Conservation (phyloP, 2,797 vertebrate species). For the Acridotheres tristis region DNA sequence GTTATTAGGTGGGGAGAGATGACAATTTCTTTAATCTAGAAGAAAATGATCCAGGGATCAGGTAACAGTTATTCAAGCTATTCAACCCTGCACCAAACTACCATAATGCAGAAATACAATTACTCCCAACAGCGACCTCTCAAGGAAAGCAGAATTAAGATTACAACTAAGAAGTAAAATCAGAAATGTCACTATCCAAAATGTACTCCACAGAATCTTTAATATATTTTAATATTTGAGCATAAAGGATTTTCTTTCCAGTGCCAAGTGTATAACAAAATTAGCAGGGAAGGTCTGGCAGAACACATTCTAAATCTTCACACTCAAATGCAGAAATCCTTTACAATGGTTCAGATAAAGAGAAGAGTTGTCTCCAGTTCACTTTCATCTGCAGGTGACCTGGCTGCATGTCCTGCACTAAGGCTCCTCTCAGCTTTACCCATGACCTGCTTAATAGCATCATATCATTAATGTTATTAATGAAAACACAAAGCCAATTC, state of each 20-base stretch:
- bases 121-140: background rate
- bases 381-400: background rate
- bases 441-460: background rate
- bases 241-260: background rate
- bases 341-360: background rate
- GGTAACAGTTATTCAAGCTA: background rate
- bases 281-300: background rate
- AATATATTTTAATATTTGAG: background rate
- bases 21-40: background rate
- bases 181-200: background rate
- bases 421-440: background rate
- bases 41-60: constrained; percentile 4
- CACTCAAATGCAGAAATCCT: background rate
- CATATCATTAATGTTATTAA: background rate
- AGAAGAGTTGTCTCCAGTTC: background rate
- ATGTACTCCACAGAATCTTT: background rate
- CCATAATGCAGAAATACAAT: background rate
- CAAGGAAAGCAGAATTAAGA: background rate
- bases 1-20: background rate
- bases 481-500: background rate
- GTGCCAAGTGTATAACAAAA: background rate
- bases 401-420: background rate
- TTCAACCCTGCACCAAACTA: background rate
- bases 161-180: background rate
- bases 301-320: background rate